Base-by-base conservation (phyloP, 1,140 invertebrate genomes). In the Maniola jurtina region DNA sequence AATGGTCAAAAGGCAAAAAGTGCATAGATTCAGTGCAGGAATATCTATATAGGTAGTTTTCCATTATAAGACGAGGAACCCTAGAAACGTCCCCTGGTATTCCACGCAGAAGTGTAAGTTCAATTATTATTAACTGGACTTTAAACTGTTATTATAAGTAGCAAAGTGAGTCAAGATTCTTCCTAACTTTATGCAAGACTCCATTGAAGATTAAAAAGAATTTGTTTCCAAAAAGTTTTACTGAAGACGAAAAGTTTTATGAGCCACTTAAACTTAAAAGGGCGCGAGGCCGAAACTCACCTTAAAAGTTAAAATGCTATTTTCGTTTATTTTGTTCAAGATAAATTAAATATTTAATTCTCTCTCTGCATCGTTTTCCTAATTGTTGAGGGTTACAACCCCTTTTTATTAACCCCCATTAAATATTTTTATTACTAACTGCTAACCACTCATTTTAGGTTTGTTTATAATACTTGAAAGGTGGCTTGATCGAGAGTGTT, bases 211-310 rank as follows among this genome's bases (percentile, higher is more conserved):
- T 45, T 45, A 45, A 11, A 45, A n/a, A 45, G 42, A 45, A 45
- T 45, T 45, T n/a, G 42, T 2, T 45, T 25, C 13, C 42, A 13
- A 11, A n/a, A 45, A 45, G 5, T 45, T 13, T 5, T 45, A 5
- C 36, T 2, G 54, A 38, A 57, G 15, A 57, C 35, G 16, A 15
- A 57, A 57, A 57, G 9, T 57, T 40, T 57, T 57, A 57, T 57
- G 35, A 57, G 56, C 6, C 36, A 15, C 56, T 57, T 57, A 13
- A 57, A 42, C 11, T 7, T 25, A 42, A 40, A 57, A 57, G 38
- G 33, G 36, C 38, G 38, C 13, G 38, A 15, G 42, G 5, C 1
- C 5, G 42, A 45, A 45, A 45, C 42, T 13, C 42, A 11, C 13
- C 9, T 45, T 45, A 45, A 45, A 45, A 45, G 42, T 45, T 45